phyloP scores from a whole-genome alignment of 2,797 vertebrate species.

The Esox masquinongy region DNA sequence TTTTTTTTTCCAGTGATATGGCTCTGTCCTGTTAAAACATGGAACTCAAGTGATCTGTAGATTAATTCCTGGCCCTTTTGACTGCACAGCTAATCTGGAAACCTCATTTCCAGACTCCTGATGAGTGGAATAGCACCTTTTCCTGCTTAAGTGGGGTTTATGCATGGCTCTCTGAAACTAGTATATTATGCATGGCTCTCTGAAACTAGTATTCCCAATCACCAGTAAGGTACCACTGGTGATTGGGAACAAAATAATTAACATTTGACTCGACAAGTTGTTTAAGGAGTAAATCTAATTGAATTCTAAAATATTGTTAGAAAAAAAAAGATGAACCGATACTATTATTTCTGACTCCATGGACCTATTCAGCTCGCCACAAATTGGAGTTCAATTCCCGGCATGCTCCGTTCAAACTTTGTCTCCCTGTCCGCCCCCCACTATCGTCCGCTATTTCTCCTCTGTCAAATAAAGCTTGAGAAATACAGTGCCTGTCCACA shows the following conservation, averaged over 20 bases:
- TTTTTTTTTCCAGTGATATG: constrained; percentile 15
- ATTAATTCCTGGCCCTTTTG: constrained; percentile 59
- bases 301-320: not conserved
- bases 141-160: constrained; percentile 44
- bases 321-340: not conserved
- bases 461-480: too few species aligned
- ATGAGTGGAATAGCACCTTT: constrained; percentile 50
- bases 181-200: constrained; percentile 47
- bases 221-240: not conserved
- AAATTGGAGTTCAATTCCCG: constrained; percentile 36
- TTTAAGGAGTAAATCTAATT: not conserved
- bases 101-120: constrained; percentile 34
- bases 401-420: too few species aligned
- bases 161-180: constrained; percentile 38
- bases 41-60: constrained; percentile 28
- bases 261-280: not conserved
- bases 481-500: too few species aligned
- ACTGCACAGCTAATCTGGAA: constrained; percentile 34
- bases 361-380: constrained; percentile 24
- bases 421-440: too few species aligned
- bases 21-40: constrained; percentile 49
- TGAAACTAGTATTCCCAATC: too few species aligned
- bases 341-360: not conserved
- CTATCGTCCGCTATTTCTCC: too few species aligned
- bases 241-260: not conserved